These are phyloP conservation scores for Sitophilus oryzae DNA, from an alignment of 1,140 invertebrate genomes.

Conservation along the genomic window DNA sequence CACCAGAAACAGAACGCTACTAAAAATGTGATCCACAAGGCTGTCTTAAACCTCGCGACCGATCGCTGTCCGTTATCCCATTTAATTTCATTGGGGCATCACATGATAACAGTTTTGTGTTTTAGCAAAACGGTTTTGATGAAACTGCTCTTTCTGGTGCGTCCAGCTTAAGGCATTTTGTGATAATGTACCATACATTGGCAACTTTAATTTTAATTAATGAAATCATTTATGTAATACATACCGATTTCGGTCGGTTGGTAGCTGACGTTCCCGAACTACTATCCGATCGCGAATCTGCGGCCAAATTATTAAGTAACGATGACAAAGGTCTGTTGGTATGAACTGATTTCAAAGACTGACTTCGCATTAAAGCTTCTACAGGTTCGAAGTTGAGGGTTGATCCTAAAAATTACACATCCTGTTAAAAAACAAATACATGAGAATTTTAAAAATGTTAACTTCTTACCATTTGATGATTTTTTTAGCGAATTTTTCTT, in stretches of 20 bases:
- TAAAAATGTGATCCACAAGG: no score
- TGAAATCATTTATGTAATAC: background rate
- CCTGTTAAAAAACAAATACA: background rate
- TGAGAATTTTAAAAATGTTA: background rate
- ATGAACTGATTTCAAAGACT: slow-evolving; percentile 29
- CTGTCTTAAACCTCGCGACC: slow-evolving; percentile 17
- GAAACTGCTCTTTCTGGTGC: no score
- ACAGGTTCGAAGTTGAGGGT: slow-evolving; percentile 28
- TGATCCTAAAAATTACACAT: slow-evolving; percentile 6
- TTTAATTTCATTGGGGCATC: no score
- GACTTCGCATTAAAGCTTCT: slow-evolving; percentile 30
- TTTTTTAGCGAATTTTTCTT: slow-evolving; percentile 19
- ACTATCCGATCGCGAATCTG: slow-evolving; percentile 35
- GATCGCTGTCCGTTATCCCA: slow-evolving; percentile 4
- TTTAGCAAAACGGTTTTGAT: no score
- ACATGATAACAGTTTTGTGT: no score
- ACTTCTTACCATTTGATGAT: slow-evolving; percentile 18
- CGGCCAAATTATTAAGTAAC: slow-evolving; percentile 31
- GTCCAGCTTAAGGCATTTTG: no score
- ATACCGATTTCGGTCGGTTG: slow-evolving; percentile 17
- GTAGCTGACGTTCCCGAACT: slow-evolving; percentile 33
- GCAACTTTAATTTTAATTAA: background rate
- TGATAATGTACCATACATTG: background rate
- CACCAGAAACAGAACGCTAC: no score
- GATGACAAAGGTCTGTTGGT: slow-evolving; percentile 29